Percentiles rank a stretch among this genome's conserved stretches.
Evolutionary conservation across 2,113 vertebrate species (phyloP).

Genomic region (Arenaria interpres): DNA sequence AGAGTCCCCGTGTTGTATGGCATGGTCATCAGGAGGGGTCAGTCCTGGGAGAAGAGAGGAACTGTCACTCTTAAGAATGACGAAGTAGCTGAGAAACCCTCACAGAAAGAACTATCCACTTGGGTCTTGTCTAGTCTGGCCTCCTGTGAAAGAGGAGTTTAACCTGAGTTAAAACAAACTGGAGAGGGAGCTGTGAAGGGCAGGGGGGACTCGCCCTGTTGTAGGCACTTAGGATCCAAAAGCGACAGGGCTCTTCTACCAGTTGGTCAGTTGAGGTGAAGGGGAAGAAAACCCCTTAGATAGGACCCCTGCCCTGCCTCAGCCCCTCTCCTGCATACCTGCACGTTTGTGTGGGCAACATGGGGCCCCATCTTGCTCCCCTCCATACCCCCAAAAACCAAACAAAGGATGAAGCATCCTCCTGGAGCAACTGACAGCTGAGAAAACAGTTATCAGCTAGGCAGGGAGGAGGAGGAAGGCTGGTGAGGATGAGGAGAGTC

Average conservation of each 20-base stretch:
- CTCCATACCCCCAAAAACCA: not conserved
- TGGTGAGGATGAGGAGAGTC: not conserved
- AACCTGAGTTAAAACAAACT: not conserved
- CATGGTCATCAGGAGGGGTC: not conserved
- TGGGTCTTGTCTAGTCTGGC: not conserved
- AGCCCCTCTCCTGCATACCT: not conserved
- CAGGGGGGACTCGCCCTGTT: not conserved
- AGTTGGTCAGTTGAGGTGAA: not conserved
- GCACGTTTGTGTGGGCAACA: accelerated
- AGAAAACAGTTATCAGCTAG: not conserved
- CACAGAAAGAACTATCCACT: not conserved
- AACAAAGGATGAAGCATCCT: not conserved
- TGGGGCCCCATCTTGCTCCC: not conserved
- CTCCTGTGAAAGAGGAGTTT: not conserved
- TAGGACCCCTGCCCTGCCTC: not conserved
- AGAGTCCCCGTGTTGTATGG: not conserved
- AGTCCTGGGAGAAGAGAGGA: not conserved
- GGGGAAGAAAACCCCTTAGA: not conserved
- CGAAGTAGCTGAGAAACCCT: not conserved
- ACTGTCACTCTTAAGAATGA: not conserved
- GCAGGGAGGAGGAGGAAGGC: not conserved
- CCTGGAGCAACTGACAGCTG: not conserved
- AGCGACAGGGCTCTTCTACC: not conserved
- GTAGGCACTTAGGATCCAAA: not conserved
- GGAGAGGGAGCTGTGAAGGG: not conserved